These are phyloP conservation scores for Spinus olivaceus DNA, from an alignment of 2,797 vertebrate species.

Conservation along the genomic window DNA sequence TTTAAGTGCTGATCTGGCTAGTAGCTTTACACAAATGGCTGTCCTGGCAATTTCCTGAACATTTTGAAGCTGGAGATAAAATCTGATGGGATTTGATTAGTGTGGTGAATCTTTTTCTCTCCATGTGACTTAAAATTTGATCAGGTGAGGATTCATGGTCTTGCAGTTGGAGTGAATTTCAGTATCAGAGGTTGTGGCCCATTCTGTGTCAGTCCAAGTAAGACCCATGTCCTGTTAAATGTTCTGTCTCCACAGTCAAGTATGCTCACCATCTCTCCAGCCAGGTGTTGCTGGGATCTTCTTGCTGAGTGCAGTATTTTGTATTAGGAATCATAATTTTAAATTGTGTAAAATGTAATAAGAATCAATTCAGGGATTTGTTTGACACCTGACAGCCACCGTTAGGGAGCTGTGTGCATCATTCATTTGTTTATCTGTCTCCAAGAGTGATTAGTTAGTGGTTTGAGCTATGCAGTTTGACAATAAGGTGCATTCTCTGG, in stretches of 20 bases:
- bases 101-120: not conserved
- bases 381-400: not conserved
- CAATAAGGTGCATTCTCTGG: not conserved
- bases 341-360: not conserved
- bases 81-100: not conserved
- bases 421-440: not conserved
- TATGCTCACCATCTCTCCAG: not conserved
- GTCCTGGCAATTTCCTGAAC: not conserved
- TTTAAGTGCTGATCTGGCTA: not conserved
- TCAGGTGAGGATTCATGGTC: rapidly evolving
- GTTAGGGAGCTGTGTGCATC: not conserved
- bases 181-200: not conserved
- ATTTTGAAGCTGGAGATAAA: not conserved
- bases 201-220: rapidly evolving
- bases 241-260: not conserved
- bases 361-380: not conserved
- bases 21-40: not conserved
- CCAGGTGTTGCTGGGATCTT: not conserved
- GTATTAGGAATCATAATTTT: not conserved
- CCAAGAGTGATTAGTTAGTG: too few relatives aligned
- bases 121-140: not conserved
- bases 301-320: not conserved
- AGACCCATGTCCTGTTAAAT: not conserved
- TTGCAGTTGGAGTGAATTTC: not conserved
- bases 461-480: not conserved